Evolutionary conservation across 2,888 invertebrate species (phyloP).

Genomic region (Colletes collaris): DNA sequence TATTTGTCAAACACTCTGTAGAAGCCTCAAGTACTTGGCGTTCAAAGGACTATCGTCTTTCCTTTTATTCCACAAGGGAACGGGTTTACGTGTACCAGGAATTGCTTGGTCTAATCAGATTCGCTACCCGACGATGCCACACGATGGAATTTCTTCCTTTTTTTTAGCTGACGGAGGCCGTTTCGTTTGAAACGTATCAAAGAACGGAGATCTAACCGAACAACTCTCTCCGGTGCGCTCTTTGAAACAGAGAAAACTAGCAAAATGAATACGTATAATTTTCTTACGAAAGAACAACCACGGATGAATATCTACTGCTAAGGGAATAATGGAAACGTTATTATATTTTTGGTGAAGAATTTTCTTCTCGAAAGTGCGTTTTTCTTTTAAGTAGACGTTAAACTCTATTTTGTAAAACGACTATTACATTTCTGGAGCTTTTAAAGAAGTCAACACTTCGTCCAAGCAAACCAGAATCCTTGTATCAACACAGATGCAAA

Average conservation of each 20-base stretch:
- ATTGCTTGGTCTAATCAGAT: slow-evolving; percentile 57
- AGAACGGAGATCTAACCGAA: background rate
- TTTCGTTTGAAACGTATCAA: slow-evolving; percentile 28
- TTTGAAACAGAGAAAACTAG: background rate
- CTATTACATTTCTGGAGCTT: no score
- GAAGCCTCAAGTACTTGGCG: slow-evolving; percentile 11
- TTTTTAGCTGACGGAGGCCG: slow-evolving; percentile 43
- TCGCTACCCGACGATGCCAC: slow-evolving; percentile 31
- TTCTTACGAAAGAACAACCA: background rate
- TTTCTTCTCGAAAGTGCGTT: no score
- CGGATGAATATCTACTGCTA: background rate
- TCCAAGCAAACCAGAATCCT: no score
- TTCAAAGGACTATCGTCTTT: slow-evolving; percentile 4
- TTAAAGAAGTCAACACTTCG: no score
- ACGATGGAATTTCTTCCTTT: slow-evolving; percentile 33
- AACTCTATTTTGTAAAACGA: no score
- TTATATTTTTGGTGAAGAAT: no score
- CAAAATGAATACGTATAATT: background rate
- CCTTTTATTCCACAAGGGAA: slow-evolving; percentile 36
- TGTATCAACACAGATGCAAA: no score
- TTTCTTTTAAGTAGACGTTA: no score
- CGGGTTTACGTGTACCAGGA: slow-evolving; percentile 41
- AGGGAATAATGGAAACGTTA: background rate
- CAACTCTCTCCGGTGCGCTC: slow-evolving; percentile 7
- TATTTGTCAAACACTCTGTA: slow-evolving; percentile 31